phyloP scores from a whole-genome alignment of 1,140 invertebrate species.

The Epicauta chinensis region DNA sequence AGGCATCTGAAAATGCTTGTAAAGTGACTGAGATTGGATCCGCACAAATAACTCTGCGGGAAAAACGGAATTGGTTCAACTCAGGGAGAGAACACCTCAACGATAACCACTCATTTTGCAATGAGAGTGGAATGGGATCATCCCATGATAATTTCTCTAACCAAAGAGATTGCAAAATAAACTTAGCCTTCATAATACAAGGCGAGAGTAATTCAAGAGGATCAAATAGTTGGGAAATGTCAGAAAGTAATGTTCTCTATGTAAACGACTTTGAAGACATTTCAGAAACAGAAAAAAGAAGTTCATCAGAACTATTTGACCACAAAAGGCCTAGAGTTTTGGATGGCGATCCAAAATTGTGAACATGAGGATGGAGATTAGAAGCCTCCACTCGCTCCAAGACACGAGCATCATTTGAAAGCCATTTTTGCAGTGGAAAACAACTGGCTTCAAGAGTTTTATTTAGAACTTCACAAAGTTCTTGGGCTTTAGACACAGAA shows the following conservation, averaged over 20 bases:
- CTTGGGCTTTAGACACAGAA: slow-evolving; percentile 10
- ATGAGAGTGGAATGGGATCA: too few species aligned
- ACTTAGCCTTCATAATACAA: slow-evolving; percentile 37
- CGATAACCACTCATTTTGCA: too few species aligned
- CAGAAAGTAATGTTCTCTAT: slow-evolving; percentile 37
- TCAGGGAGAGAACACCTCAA: too few species aligned
- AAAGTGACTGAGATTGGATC: slow-evolving; percentile 22
- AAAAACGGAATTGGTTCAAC: too few species aligned
- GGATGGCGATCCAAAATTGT: neutral
- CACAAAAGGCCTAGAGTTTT: slow-evolving; percentile 36
- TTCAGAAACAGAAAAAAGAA: slow-evolving; percentile 28
- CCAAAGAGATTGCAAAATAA: slow-evolving; percentile 43
- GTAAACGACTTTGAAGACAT: slow-evolving; percentile 4
- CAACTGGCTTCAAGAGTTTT: slow-evolving; percentile 24
- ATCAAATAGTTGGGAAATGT: slow-evolving; percentile 36
- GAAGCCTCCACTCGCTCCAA: too few species aligned
- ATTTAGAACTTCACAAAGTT: slow-evolving; percentile 3
- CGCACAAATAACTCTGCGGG: slow-evolving; percentile 8
- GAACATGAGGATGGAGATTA: slow-evolving; percentile 1
- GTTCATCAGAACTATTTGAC: slow-evolving; percentile 27
- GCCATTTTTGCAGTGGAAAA: slow-evolving; percentile 30
- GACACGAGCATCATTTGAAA: slow-evolving; percentile 19
- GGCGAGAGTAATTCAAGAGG: slow-evolving; percentile 37
- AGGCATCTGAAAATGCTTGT: slow-evolving; percentile 38
- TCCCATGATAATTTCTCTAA: slow-evolving; percentile 40